phyloP scores from a whole-genome alignment of 92 coral and sea anemone genomes.

The Virgularia gustaviana region DNA sequence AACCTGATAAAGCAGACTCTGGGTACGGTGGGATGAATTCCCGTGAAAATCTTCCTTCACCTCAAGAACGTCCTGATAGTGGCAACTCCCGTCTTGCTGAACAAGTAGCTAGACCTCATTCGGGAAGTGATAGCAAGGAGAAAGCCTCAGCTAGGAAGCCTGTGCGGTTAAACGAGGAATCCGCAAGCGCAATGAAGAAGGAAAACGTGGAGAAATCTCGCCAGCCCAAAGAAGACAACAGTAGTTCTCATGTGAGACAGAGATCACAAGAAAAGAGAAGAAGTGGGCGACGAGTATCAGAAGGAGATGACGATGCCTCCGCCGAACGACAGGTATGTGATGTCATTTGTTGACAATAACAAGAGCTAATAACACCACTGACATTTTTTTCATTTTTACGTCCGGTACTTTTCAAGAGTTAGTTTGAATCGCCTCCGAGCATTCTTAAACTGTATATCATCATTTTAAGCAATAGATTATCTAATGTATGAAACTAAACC shows the following conservation, averaged over 20 bases:
- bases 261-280: conserved; percentile 23
- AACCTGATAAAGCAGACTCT: conserved; percentile 60
- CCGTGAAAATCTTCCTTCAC: conserved; percentile 12
- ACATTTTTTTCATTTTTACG: too few species aligned
- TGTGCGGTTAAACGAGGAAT: conserved; percentile 8
- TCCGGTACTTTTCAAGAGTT: too few species aligned
- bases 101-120: conserved; percentile 32
- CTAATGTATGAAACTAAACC: too few species aligned
- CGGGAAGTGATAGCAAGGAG: conserved; percentile 54
- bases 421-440: too few species aligned
- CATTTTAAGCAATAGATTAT: too few species aligned
- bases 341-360: too few species aligned
- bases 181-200: background rate
- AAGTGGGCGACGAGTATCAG: background rate
- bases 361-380: too few species aligned
- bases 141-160: conserved; percentile 54
- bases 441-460: too few species aligned
- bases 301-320: background rate
- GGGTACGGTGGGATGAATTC: conserved; percentile 62
- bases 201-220: conserved; percentile 22
- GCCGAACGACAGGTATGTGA: conserved; percentile 9
- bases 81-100: conserved; percentile 1
- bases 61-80: background rate
- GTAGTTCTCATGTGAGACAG: conserved; percentile 47
- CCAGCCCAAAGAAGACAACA: background rate